These are phyloP conservation scores for Leucoptera coffeella DNA, from an alignment of 2,888 invertebrate species.

Conservation along the genomic window DNA sequence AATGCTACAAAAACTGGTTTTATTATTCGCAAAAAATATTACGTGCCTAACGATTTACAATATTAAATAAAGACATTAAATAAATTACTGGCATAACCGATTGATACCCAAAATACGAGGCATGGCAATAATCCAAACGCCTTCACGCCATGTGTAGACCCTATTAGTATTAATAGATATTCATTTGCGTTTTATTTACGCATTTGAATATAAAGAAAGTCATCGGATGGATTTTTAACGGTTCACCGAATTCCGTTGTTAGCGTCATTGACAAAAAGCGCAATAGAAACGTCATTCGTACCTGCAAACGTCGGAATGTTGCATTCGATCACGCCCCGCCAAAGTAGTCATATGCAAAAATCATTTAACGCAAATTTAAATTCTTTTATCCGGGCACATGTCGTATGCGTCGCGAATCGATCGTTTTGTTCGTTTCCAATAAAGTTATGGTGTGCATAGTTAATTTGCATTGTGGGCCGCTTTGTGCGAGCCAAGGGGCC, in stretches of 20 bases:
- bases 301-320: slow-evolving; percentile 7
- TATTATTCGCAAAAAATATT: too few species aligned
- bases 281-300: slow-evolving; percentile 23
- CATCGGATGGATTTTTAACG: slow-evolving; percentile 38
- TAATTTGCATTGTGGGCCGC: slow-evolving; percentile 47
- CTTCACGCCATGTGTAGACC: background rate
- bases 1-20: too few species aligned
- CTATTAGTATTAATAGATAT: slow-evolving; percentile 1
- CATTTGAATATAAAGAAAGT: slow-evolving; percentile 13
- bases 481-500: slow-evolving; percentile 30
- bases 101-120: too few species aligned
- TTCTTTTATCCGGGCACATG: slow-evolving; percentile 34
- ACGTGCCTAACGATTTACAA: too few species aligned
- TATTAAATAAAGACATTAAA: too few species aligned
- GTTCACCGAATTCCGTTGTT: slow-evolving; percentile 30
- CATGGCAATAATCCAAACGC: too few species aligned
- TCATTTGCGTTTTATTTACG: slow-evolving; percentile 3
- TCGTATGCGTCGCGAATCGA: slow-evolving; percentile 29
- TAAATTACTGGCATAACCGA: too few species aligned
- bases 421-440: slow-evolving; percentile 31
- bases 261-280: slow-evolving; percentile 18
- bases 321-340: slow-evolving; percentile 5
- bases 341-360: slow-evolving; percentile 40
- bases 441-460: slow-evolving; percentile 34
- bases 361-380: slow-evolving; percentile 44